These are phyloP conservation scores for Palythoa caribaeorum DNA, from an alignment of 92 coral and sea anemone genomes.

Conservation along the genomic window DNA sequence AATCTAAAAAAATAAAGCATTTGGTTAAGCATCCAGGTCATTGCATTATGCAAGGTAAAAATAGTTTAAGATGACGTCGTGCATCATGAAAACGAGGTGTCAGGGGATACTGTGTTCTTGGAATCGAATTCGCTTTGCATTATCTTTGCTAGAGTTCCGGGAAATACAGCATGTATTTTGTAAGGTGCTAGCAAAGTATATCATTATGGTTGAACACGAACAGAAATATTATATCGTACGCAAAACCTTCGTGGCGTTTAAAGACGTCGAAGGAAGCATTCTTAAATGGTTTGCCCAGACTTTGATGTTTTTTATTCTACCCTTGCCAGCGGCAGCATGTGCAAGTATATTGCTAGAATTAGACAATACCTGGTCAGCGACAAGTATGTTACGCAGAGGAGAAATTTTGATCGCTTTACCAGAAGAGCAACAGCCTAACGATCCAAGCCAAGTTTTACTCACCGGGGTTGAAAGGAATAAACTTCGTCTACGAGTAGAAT, in stretches of 20 bases:
- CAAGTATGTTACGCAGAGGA: slow-evolving; percentile 58
- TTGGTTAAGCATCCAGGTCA: too few species aligned
- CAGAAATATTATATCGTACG: slow-evolving; percentile 55
- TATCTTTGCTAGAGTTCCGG: neutral
- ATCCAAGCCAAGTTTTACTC: slow-evolving; percentile 61
- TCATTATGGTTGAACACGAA: slow-evolving; percentile 44
- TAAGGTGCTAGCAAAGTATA: neutral
- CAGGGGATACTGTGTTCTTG: too few species aligned
- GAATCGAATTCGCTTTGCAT: too few species aligned
- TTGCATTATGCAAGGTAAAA: too few species aligned
- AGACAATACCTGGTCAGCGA: neutral
- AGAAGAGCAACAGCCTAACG: slow-evolving; percentile 69
- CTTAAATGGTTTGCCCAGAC: too few species aligned
- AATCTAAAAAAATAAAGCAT: too few species aligned
- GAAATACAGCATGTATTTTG: slow-evolving; percentile 6
- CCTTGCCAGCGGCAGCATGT: too few species aligned
- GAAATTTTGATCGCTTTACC: slow-evolving; percentile 70
- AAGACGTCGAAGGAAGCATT: slow-evolving; percentile 38
- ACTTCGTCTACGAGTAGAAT: slow-evolving; percentile 29
- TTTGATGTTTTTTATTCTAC: too few species aligned
- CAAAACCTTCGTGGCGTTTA: slow-evolving; percentile 37
- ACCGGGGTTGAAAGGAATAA: slow-evolving; percentile 43
- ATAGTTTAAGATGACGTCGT: neutral
- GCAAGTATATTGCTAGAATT: too few species aligned
- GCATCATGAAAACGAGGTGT: neutral